Percentiles rank a stretch among this genome's conserved stretches.
phyloP scores from a whole-genome alignment of 2,113 vertebrate genomes.

The Maccullochella peelii region DNA sequence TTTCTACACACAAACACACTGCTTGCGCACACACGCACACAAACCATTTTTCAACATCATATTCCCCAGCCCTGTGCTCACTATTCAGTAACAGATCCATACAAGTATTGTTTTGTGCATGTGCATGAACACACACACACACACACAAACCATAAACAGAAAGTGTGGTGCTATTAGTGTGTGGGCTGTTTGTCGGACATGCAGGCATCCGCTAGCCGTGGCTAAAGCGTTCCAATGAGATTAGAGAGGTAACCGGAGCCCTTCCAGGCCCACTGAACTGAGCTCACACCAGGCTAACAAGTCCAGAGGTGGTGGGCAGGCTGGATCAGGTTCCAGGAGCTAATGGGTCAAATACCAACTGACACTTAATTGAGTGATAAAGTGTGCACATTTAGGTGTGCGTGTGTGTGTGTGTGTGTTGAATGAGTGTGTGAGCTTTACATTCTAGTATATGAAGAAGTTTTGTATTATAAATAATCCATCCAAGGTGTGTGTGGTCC shows the following conservation, averaged over 20 bases:
- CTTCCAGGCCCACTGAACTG: constrained; percentile 71
- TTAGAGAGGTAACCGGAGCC: constrained; percentile 91
- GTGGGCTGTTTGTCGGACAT: constrained; percentile 90
- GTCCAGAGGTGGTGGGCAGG: constrained; percentile 73
- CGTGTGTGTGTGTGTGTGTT: neutral
- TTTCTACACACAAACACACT: constrained; percentile 78
- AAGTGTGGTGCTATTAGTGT: constrained; percentile 87
- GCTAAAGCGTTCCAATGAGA: constrained; percentile 90
- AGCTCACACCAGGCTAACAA: constrained; percentile 79
- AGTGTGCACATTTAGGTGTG: constrained; percentile 59
- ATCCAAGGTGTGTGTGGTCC: constrained; percentile 6
- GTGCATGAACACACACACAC: constrained; percentile 62
- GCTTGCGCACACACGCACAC: constrained; percentile 51
- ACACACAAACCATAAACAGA: constrained; percentile 66
- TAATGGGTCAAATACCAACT: constrained; percentile 84
- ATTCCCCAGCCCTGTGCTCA: constrained; percentile 43
- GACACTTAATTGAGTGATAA: constrained; percentile 80
- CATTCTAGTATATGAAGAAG: constrained; percentile 25
- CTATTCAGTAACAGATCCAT: constrained; percentile 67
- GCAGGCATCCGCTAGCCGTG: constrained; percentile 88
- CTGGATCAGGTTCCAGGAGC: constrained; percentile 84
- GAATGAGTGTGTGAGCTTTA: constrained; percentile 13
- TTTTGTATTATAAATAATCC: constrained; percentile 18
- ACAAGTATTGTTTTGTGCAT: constrained; percentile 52
- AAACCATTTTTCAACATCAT: constrained; percentile 70